Conservation (phyloP, 2,113 vertebrate species). For the Bufo bufo region DNA sequence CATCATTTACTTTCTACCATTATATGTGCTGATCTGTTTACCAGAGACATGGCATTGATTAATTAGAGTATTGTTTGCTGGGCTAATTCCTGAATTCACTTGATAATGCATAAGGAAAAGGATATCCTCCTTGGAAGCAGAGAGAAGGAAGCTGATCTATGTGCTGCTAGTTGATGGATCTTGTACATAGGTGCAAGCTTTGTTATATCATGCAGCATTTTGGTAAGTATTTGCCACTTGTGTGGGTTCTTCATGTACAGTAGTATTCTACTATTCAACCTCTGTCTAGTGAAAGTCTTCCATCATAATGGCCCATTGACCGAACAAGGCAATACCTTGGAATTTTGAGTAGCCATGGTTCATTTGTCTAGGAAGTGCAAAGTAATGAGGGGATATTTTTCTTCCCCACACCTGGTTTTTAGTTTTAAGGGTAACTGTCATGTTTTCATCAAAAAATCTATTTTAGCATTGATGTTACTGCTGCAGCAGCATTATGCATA, state of each 20-base stretch:
- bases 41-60: too few species aligned
- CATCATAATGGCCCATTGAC: background rate
- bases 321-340: background rate
- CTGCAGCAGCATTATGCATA: too few species aligned
- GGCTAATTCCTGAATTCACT: background rate
- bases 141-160: background rate
- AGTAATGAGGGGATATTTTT: background rate
- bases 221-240: too few species aligned
- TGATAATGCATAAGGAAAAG: conserved; percentile 15
- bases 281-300: background rate
- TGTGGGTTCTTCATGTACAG: too few species aligned
- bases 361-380: background rate
- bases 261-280: background rate
- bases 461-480: too few species aligned
- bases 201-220: background rate
- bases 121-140: conserved; percentile 27
- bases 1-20: background rate
- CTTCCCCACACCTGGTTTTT: too few species aligned
- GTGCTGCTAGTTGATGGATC: background rate
- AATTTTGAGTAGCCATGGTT: background rate
- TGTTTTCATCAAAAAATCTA: too few species aligned
- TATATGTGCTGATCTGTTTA: too few species aligned
- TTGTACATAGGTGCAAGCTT: background rate
- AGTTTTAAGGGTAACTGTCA: too few species aligned
- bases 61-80: background rate